These are phyloP conservation scores for Acanthisitta chloris DNA, from an alignment of 2,113 vertebrate genomes.

Conservation along the genomic window DNA sequence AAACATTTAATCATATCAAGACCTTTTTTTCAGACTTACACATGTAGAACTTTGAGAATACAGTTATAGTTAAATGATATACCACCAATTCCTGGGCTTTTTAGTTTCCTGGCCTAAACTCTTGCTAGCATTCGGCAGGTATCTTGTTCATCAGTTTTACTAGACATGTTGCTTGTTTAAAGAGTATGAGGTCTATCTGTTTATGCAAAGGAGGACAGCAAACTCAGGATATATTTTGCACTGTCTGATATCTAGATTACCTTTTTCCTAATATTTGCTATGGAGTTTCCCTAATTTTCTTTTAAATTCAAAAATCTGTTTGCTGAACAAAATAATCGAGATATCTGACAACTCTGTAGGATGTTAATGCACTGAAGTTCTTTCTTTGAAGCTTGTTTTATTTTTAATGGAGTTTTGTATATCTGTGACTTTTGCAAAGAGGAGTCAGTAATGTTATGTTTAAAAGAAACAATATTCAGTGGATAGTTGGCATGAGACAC, in stretches of 20 bases:
- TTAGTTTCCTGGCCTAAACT: not conserved
- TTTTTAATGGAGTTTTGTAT: not conserved
- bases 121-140: not conserved
- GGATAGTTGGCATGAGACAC: not conserved
- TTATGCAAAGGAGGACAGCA: not conserved
- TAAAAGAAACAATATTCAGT: not conserved
- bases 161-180: not conserved
- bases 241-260: not conserved
- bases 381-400: not conserved
- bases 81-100: not conserved
- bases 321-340: not conserved
- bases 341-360: not conserved
- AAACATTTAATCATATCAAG: not conserved
- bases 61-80: not conserved
- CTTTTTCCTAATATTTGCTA: not conserved
- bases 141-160: not conserved
- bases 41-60: not conserved
- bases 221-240: not conserved
- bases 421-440: not conserved
- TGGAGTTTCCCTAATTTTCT: not conserved
- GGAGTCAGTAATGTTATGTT: not conserved
- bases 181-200: not conserved
- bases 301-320: not conserved
- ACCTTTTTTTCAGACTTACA: not conserved
- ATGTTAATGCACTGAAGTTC: not conserved